A percentile compares a stretch with the other conserved stretches of the same genome.
Evolutionary conservation across 2,888 invertebrate species (phyloP).

Genomic region (Eristalis intricaria): DNA sequence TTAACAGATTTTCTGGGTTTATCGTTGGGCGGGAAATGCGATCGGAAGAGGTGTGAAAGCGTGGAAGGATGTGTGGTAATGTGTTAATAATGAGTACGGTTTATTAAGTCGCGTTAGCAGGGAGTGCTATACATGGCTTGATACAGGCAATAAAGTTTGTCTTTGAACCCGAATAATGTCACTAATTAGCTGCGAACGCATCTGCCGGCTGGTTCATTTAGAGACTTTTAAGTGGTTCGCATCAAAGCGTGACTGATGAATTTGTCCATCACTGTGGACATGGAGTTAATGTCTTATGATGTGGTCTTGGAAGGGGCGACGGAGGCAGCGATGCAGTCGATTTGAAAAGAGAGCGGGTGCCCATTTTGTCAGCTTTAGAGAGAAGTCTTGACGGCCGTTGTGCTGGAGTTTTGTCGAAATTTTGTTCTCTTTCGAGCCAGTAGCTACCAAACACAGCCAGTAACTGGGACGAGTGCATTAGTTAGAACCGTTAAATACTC

Average conservation of each 20-base stretch:
- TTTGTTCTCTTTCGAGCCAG: no score
- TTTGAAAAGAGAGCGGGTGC: no score
- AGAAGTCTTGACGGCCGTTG: no score
- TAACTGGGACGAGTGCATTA: no score
- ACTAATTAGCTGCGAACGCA: neutral
- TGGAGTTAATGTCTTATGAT: no score
- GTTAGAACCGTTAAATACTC: no score
- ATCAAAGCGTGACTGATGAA: neutral
- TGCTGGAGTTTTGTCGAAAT: no score
- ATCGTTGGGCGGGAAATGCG: neutral
- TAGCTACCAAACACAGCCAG: no score
- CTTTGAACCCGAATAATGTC: neutral
- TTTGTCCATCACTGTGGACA: no score
- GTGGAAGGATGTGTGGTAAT: slow-evolving; percentile 15
- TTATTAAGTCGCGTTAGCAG: neutral
- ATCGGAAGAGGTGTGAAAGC: slow-evolving; percentile 18
- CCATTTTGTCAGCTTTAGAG: no score
- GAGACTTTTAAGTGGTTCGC: neutral
- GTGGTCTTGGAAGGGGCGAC: no score
- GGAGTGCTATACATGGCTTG: neutral
- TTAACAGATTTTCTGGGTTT: slow-evolving; percentile 18
- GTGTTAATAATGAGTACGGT: slow-evolving; percentile 1
- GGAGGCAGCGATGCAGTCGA: no score
- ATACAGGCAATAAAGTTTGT: neutral
- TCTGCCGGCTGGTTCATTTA: neutral